Percentiles rank a stretch among this genome's conserved stretches.
Conservation (phyloP, 2,888 invertebrate genomes). For the Ypsolopha scabrella region DNA sequence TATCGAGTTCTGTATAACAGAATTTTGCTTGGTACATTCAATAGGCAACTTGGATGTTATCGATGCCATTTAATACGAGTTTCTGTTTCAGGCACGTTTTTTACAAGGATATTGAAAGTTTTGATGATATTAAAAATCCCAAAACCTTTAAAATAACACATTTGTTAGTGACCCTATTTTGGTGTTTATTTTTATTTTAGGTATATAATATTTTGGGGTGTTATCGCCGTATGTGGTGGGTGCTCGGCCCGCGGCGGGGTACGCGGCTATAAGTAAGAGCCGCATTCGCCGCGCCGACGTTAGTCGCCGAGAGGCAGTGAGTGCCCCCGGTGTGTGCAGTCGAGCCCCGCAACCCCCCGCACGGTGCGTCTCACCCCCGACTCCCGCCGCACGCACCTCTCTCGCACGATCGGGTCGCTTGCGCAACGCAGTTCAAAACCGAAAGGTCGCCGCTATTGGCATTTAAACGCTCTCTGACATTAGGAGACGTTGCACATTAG, state of each 20-base stretch:
- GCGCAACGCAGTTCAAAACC: constrained; percentile 58
- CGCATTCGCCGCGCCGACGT: constrained; percentile 58
- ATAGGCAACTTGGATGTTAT: no score
- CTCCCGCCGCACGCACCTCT: constrained; percentile 44
- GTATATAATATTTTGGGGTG: no score
- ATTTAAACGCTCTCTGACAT: constrained; percentile 69
- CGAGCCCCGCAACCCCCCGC: no score
- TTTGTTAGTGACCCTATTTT: no score
- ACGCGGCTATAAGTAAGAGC: constrained; percentile 65
- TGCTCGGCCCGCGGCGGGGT: constrained; percentile 30
- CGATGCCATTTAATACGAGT: no score
- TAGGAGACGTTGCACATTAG: constrained; percentile 59
- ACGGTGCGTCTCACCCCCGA: neutral
- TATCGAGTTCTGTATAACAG: no score
- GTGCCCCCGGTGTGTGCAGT: constrained; percentile 44
- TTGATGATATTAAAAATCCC: no score
- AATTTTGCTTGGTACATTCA: no score
- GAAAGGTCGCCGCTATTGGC: constrained; percentile 67
- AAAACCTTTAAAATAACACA: no score
- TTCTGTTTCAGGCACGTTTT: no score
- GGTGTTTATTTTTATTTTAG: no score
- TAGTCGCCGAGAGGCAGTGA: constrained; percentile 65
- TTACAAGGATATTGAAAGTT: no score
- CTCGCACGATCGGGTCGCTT: constrained; percentile 50
- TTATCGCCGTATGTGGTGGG: constrained; percentile 6